phyloP scores from a whole-genome alignment of 2,113 vertebrate species.

The Egretta garzetta region DNA sequence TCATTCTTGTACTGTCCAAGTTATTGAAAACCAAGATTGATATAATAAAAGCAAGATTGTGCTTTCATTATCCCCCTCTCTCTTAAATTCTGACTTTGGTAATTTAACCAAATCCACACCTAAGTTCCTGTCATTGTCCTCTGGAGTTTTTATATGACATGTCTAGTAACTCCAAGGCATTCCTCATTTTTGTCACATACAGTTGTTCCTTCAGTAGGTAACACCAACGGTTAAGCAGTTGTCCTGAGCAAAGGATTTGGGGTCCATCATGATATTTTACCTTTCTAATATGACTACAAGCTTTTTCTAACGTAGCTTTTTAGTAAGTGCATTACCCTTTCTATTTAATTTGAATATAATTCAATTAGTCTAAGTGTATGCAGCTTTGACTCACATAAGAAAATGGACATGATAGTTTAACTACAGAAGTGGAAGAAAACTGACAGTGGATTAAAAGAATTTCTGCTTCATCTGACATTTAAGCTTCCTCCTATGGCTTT shows the following conservation, averaged over 20 bases:
- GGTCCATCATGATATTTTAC: background rate
- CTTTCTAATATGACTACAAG: background rate
- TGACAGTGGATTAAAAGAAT: background rate
- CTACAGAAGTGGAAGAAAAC: background rate
- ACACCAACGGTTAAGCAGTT: background rate
- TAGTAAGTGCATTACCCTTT: background rate
- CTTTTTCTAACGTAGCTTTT: background rate
- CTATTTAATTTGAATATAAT: background rate
- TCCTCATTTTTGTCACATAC: background rate
- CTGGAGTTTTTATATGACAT: background rate
- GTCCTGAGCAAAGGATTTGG: background rate
- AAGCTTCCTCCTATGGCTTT: background rate
- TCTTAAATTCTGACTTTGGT: background rate
- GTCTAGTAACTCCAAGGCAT: background rate
- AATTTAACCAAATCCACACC: background rate
- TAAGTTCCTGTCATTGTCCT: background rate
- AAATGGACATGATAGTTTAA: background rate
- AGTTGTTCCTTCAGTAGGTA: background rate
- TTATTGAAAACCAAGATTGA: background rate
- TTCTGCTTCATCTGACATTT: background rate
- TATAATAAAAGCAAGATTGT: background rate
- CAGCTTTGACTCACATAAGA: background rate
- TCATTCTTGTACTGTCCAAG: background rate
- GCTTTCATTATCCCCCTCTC: background rate
- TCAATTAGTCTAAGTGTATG: background rate